Percentiles rank a stretch among this genome's conserved stretches.
These are phyloP conservation scores for Poeciliopsis prolifica DNA, from an alignment of 2,113 vertebrate genomes.

Conservation along the genomic window DNA sequence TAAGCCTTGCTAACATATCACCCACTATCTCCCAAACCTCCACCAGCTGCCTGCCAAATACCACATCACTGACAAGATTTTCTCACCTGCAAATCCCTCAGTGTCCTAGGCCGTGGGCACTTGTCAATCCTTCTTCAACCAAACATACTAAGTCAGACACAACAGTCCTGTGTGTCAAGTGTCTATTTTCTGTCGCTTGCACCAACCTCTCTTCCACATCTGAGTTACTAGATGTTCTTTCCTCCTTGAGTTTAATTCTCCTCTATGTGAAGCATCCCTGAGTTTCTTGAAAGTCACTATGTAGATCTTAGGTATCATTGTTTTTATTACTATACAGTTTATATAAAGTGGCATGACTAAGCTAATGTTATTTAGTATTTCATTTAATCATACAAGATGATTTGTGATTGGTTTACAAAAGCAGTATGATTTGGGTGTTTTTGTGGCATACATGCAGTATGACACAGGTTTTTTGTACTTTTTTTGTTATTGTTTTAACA, in stretches of 20 bases:
- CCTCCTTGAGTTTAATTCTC: neutral
- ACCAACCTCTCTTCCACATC: too few relatives aligned
- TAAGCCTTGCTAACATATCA: neutral
- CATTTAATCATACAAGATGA: slow-evolving; percentile 7
- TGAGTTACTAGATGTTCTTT: neutral
- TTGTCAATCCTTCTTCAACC: neutral
- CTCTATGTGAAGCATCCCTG: neutral
- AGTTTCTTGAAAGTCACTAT: neutral
- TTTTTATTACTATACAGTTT: neutral
- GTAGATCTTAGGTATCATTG: neutral
- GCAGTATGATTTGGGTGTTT: slow-evolving; percentile 7
- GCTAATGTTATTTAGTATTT: neutral
- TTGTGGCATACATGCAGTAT: slow-evolving; percentile 5
- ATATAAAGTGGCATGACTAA: neutral
- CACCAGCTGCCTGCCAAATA: neutral
- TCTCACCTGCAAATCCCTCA: neutral
- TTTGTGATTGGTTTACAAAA: slow-evolving; percentile 22
- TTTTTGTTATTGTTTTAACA: neutral
- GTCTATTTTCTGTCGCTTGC: neutral
- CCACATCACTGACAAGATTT: neutral
- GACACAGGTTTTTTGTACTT: neutral
- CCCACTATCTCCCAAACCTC: neutral
- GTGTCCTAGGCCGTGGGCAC: neutral
- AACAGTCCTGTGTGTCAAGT: neutral
- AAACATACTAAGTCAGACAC: neutral